Percentiles rank a stretch among this genome's conserved stretches.
These are phyloP conservation scores for Murina feae DNA, from an alignment of 2,113 vertebrate species.

Conservation along the genomic window DNA sequence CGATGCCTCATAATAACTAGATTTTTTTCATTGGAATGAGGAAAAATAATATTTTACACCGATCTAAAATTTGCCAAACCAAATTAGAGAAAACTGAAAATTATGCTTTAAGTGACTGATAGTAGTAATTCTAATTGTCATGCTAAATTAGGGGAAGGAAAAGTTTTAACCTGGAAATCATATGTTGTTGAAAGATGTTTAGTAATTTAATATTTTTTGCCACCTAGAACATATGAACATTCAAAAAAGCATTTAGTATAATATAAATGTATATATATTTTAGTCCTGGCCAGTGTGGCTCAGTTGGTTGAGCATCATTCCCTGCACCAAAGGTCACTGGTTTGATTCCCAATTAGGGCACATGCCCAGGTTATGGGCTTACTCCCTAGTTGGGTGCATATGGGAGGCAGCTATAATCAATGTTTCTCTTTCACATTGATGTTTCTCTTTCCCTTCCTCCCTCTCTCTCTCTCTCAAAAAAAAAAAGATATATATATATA, in stretches of 20 bases:
- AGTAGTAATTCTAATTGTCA: neutral
- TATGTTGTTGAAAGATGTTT: neutral
- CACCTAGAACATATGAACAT: neutral
- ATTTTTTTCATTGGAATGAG: neutral
- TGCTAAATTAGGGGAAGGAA: slow-evolving; percentile 6
- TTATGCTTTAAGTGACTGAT: neutral
- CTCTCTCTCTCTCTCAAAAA: neutral
- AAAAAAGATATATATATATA: neutral
- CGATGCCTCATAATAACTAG: neutral
- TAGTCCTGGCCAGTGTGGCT: too few relatives aligned
- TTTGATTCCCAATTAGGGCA: neutral
- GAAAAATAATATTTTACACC: neutral
- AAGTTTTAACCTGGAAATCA: neutral
- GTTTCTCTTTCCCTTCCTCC: neutral
- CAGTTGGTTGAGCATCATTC: neutral
- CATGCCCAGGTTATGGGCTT: neutral
- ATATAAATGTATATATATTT: neutral
- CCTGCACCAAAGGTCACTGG: neutral
- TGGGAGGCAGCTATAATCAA: neutral
- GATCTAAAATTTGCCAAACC: neutral
- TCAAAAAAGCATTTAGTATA: neutral
- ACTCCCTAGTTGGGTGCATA: neutral
- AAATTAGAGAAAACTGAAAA: slow-evolving; percentile 28
- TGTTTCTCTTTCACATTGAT: neutral
- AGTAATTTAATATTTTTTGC: neutral